These are phyloP conservation scores for Axea sp. DNA, from an alignment of 2,888 invertebrate genomes.

Conservation along the genomic window DNA sequence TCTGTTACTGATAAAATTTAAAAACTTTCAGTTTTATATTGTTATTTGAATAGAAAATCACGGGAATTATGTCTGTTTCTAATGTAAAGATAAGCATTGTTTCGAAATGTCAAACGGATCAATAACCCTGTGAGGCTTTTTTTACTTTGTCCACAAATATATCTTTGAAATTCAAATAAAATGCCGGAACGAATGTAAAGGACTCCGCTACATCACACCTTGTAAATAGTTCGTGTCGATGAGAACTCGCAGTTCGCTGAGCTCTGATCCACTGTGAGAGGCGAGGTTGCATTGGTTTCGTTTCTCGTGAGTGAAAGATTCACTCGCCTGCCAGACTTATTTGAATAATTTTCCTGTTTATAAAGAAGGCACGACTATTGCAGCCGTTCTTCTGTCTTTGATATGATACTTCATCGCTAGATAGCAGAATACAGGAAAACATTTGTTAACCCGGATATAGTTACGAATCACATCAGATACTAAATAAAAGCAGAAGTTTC, in stretches of 20 bases:
- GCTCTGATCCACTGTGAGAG: conserved; percentile 25
- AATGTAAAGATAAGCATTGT: too few relatives aligned
- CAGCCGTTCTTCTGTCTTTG: conserved; percentile 24
- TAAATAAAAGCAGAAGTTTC: neutral
- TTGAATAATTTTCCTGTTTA: conserved; percentile 62
- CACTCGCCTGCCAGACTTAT: conserved; percentile 47
- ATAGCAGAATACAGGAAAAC: conserved; percentile 23
- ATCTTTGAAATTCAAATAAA: conserved; percentile 39
- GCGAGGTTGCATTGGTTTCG: conserved; percentile 44
- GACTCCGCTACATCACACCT: conserved; percentile 38
- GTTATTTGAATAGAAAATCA: too few relatives aligned
- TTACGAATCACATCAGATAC: neutral
- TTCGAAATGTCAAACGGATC: conserved; percentile 27
- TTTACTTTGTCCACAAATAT: conserved; percentile 16
- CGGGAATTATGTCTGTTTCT: too few relatives aligned
- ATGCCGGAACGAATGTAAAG: conserved; percentile 22
- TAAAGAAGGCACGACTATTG: conserved; percentile 46
- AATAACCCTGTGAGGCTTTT: conserved; percentile 21
- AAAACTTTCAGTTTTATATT: too few relatives aligned
- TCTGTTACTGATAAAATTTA: too few relatives aligned
- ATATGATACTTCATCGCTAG: conserved; percentile 18
- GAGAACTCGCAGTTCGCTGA: conserved; percentile 45
- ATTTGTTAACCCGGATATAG: conserved; percentile 3
- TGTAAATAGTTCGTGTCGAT: conserved; percentile 53
- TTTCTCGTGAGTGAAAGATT: conserved; percentile 54